A percentile compares a stretch with the other conserved stretches of the same genome.
phyloP scores from a whole-genome alignment of 1,140 invertebrate species.

The Drosophila grimshawi region DNA sequence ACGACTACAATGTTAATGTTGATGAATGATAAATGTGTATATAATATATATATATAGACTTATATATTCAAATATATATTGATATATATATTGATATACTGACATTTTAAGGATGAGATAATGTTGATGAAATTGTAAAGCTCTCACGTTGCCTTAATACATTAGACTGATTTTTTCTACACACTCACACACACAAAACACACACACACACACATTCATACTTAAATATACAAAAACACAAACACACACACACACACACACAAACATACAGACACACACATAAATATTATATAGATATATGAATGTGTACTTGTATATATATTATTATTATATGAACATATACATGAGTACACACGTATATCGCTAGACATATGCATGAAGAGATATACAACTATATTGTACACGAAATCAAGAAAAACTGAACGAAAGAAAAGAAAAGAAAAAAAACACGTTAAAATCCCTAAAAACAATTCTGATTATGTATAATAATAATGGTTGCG shows the following conservation, averaged over 20 bases:
- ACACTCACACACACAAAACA: conserved; percentile 47
- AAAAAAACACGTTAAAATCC: conserved; percentile 7
- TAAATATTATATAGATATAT: conserved; percentile 1
- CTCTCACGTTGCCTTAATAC: conserved; percentile 84
- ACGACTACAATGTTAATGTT: conserved; percentile 37
- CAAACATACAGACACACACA: conserved; percentile 27
- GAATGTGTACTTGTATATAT: conserved; percentile 19
- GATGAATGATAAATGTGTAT: conserved; percentile 20
- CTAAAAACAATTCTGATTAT: conserved; percentile 36
- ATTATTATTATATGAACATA: conserved; percentile 3
- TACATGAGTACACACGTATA: conserved; percentile 11
- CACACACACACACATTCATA: conserved; percentile 19
- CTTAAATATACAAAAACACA: conserved; percentile 13
- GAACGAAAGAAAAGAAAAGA: background rate
- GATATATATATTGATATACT: conserved; percentile 18
- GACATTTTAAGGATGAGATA: conserved; percentile 27
- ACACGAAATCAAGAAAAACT: conserved; percentile 6
- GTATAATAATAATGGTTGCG: conserved; percentile 41
- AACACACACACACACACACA: conserved; percentile 18
- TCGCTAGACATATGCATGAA: conserved; percentile 12
- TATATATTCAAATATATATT: conserved; percentile 14
- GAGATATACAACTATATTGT: conserved; percentile 7
- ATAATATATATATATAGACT: conserved; percentile 22
- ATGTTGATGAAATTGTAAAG: conserved; percentile 63
- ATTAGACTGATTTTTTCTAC: conserved; percentile 84